Evolutionary conservation across 2,888 invertebrate species (phyloP), one percentile per base, ranked within the genome.

Genomic region (Eutolmus rufibarbis): DNA sequence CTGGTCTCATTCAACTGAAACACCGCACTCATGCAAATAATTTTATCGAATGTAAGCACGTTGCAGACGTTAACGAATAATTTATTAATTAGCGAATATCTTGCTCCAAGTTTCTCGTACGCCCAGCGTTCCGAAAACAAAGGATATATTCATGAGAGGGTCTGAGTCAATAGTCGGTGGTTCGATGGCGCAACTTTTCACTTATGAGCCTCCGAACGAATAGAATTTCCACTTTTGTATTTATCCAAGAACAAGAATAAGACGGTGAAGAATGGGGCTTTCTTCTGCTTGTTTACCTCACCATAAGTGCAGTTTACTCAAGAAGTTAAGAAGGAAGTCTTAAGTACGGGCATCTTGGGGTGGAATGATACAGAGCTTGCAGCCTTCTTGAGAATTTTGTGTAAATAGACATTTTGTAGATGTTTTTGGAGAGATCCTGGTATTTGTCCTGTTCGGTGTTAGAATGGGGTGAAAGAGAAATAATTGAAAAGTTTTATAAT

Each of bases 251-350:
- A 74, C 37, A 57, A 84, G 82, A 84, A 81, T 51, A 81, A 57
- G 37, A 66, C 14, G 34, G 12, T 34, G 34, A 85, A 89, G 74
- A 85, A 87, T 74, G 86, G 87, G 86, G 74, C 81, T 84, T 87
- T 84, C 86, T 77, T 86, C 76, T 88, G 88, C 87, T 89, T 89
- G 88, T 88, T 89, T 89, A 87, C 51, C 86, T 84, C 88, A 88
- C 89, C 89, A 89, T 89, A 89, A 89, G 89, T 89, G 89, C 79
- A 87, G 89, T 89, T 89, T 89, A 81, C 88, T 87, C 89, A 89
- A 88, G 89, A 89, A 88, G 89, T 89, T 87, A 88, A 89, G 88
- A 88, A 88, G 46, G 79, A 46, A 37, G 9, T 31, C 74, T 19
- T 85, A 46, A 84, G 23, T 84, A 23, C 19, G 46, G 43, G 66